Evolutionary conservation across 2,888 invertebrate species (phyloP), one percentile per base, ranked within the genome.

Genomic region (Drosophila mettleri): DNA sequence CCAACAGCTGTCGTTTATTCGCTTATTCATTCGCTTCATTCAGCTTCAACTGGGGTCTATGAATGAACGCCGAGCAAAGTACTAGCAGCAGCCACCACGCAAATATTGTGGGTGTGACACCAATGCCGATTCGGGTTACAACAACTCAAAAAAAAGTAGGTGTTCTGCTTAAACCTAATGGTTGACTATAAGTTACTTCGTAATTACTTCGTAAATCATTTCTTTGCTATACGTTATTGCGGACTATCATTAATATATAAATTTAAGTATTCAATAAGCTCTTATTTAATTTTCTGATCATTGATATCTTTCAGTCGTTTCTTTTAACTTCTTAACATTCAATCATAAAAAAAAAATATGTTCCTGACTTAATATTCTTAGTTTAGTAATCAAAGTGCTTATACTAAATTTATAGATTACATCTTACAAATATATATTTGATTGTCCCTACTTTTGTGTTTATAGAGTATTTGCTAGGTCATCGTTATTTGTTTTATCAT

Each of bases 51-150:
- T 65, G 53, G 51, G 77, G 77, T 65, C 82, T 82, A 82, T 82
- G 82, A 82, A 82, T 82, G 82, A 85, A 81, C 39, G 52, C 14
- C 61, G 33, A 46, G 55, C 33, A 27, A 43, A 31, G 5, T 46
- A 24, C 48, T 9, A 29, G 14, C 46, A 20, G 33, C 71, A 27
- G 60, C 62, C 45, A 49, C 75, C 74, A 68, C 67, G 68, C 74
- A 85, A 81, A 79, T 67, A 74, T 77, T 68, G 82, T 82, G 82
- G 82, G 82, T 82, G 82, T 82, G 82, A 82, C 82, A 82, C 82
- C 82, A 82, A 82, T 86, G 82, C 82, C 82, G 82, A 80, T 79
- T 74, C 80, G 54, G 82, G 82, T 82, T 82, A 85, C 64, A 82
- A 69, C 73, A 67, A 72, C 67, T 48, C 55, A 59, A 29, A 49